A percentile compares a stretch with the other conserved stretches of the same genome.
These are phyloP conservation scores for Lates japonicus DNA, from an alignment of 2,797 vertebrate genomes.

Conservation along the genomic window DNA sequence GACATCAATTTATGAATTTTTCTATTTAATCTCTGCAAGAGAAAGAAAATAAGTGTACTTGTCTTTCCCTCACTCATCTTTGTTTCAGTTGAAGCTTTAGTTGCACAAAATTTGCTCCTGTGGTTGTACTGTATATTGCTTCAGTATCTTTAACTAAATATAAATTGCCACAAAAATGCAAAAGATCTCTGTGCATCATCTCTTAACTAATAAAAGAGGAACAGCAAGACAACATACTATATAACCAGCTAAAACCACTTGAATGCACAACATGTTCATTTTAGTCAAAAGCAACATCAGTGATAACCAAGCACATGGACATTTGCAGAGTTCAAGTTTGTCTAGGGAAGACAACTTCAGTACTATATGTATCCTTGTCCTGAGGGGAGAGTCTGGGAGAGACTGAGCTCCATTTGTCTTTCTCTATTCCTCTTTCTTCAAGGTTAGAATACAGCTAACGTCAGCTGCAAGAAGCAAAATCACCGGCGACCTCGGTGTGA, in stretches of 20 bases:
- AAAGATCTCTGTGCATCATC: not conserved
- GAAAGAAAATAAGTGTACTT: not conserved
- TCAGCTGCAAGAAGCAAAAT: slow-evolving; percentile 27
- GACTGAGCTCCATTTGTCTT: slow-evolving; percentile 27
- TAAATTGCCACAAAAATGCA: not conserved
- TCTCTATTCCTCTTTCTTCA: slow-evolving; percentile 39
- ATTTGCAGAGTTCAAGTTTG: slow-evolving; percentile 20
- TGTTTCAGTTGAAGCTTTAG: not conserved
- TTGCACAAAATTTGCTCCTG: not conserved
- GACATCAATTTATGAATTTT: not conserved
- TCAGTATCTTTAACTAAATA: not conserved
- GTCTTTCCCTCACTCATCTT: too few species aligned
- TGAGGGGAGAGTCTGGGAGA: slow-evolving; percentile 20
- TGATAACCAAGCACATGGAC: not conserved
- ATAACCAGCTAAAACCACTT: slow-evolving; percentile 4
- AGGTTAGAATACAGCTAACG: slow-evolving; percentile 41
- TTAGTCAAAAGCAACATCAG: slow-evolving; percentile 18
- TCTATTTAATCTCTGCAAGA: not conserved
- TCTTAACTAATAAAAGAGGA: not conserved
- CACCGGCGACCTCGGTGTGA: slow-evolving; percentile 28
- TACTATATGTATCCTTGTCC: slow-evolving; percentile 16
- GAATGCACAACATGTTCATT: not conserved
- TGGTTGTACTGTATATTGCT: not conserved
- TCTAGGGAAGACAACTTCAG: slow-evolving; percentile 9
- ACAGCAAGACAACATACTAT: not conserved